phyloP scores from a whole-genome alignment of 2,113 vertebrate genomes.

The Microtus ochrogaster region DNA sequence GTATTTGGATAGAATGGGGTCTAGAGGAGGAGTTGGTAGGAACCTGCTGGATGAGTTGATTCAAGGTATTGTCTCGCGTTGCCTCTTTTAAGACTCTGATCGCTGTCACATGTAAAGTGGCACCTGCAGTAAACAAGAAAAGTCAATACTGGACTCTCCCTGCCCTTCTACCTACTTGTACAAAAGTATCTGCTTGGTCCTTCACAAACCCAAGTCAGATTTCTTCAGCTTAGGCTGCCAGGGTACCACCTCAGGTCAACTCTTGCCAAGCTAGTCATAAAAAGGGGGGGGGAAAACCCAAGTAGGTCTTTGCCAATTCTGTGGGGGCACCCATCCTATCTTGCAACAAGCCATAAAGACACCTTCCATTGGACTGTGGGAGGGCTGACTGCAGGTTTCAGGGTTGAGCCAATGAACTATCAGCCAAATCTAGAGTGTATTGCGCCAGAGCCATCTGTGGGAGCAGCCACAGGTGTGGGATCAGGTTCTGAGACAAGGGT shows the following conservation, averaged over 20 bases:
- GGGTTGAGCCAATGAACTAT: slow-evolving; percentile 33
- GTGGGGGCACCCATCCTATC: not conserved
- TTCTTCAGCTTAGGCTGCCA: not conserved
- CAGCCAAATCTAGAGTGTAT: slow-evolving; percentile 49
- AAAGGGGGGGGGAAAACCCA: too few species aligned
- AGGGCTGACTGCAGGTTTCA: slow-evolving; percentile 51
- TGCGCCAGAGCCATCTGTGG: slow-evolving; percentile 75
- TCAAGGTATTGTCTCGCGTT: not conserved
- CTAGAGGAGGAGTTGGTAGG: not conserved
- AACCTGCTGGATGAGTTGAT: not conserved
- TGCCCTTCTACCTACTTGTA: not conserved
- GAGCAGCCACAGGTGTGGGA: slow-evolving; percentile 62
- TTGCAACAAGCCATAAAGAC: not conserved
- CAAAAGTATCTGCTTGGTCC: not conserved
- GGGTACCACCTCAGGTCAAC: not conserved
- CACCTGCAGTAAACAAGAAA: not conserved
- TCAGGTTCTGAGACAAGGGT: slow-evolving; percentile 70
- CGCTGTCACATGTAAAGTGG: not conserved
- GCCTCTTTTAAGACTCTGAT: not conserved
- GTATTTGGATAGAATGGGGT: not conserved
- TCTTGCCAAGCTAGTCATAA: not conserved
- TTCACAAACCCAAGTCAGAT: not conserved
- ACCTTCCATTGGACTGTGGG: slow-evolving; percentile 27
- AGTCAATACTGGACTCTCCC: not conserved
- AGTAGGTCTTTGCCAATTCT: not conserved